Evolutionary conservation across 2,113 vertebrate species (phyloP).

Genomic region (Myotis brandtii): DNA sequence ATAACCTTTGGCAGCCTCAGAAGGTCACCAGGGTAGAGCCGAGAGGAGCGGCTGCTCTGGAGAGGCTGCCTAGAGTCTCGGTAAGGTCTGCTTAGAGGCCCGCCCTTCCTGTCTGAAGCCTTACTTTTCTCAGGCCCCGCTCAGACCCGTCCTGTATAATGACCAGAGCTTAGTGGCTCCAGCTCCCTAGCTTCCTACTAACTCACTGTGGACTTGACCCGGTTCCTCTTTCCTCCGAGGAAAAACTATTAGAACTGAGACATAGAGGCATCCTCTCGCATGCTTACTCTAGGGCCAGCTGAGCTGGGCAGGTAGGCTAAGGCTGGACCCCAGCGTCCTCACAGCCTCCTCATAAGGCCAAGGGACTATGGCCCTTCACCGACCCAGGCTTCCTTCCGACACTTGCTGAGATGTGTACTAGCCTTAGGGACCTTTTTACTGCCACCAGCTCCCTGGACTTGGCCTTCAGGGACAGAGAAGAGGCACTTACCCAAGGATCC

Average conservation of each 20-base stretch:
- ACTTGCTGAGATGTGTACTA: neutral
- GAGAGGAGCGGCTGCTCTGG: neutral
- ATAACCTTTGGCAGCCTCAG: conserved; percentile 72
- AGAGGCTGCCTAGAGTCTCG: conserved; percentile 10
- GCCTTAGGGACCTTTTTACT: neutral
- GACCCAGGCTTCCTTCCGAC: neutral
- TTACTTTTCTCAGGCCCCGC: conserved; percentile 24
- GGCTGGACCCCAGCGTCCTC: neutral
- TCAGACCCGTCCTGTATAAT: neutral
- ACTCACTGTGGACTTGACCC: neutral
- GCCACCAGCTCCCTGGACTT: neutral
- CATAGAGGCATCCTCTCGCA: neutral
- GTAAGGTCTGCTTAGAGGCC: neutral
- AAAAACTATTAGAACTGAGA: neutral
- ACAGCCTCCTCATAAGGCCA: neutral
- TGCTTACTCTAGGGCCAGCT: neutral
- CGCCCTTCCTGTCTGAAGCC: conserved; percentile 40
- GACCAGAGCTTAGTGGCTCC: neutral
- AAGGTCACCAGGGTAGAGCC: conserved; percentile 58
- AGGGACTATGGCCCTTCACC: neutral
- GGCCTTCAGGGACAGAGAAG: neutral
- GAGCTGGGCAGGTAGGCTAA: neutral
- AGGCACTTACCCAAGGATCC: neutral
- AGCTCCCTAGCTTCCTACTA: neutral
- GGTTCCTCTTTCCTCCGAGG: neutral